Percentiles rank a stretch among this genome's conserved stretches.
Evolutionary conservation across 2,113 vertebrate genomes (phyloP).

Genomic region (Prochilodus magdalenae): DNA sequence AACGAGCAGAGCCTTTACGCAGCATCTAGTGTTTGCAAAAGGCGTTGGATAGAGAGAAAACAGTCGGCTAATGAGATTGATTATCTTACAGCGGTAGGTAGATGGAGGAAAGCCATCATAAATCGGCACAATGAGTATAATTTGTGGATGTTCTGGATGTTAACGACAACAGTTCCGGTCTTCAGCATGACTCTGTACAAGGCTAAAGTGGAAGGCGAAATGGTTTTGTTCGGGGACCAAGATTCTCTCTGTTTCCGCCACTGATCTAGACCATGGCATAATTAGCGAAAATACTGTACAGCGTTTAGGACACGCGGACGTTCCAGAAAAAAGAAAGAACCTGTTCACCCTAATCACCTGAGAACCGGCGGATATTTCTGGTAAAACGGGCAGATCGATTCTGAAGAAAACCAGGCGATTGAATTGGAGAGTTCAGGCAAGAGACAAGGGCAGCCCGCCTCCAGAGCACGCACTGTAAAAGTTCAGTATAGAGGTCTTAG

Average conservation of each 20-base stretch:
- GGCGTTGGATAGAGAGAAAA: conserved; percentile 64
- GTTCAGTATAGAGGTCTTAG: conserved; percentile 80
- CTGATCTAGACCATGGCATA: conserved; percentile 60
- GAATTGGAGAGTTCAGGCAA: conserved; percentile 54
- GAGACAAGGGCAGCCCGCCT: conserved; percentile 53
- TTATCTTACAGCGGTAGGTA: conserved; percentile 58
- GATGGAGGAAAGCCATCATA: conserved; percentile 66
- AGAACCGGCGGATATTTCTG: conserved; percentile 75
- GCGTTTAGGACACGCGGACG: conserved; percentile 69
- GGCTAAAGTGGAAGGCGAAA: conserved; percentile 54
- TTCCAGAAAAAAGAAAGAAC: not conserved
- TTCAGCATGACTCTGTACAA: conserved; percentile 60
- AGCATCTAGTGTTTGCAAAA: conserved; percentile 65
- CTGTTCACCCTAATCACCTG: conserved; percentile 70
- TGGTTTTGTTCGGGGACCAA: not conserved
- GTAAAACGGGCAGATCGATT: conserved; percentile 69
- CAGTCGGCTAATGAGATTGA: conserved; percentile 44
- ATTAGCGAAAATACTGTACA: conserved; percentile 43
- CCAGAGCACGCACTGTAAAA: conserved; percentile 65
- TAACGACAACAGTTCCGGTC: conserved; percentile 62
- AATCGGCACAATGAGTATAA: conserved; percentile 46
- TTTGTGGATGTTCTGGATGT: conserved; percentile 57
- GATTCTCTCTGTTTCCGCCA: not conserved
- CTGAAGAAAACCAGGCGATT: conserved; percentile 70
- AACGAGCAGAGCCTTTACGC: conserved; percentile 50